Percentiles rank a stretch among this genome's conserved stretches.
These are phyloP conservation scores for Dryoscopus gambensis DNA, from an alignment of 2,113 vertebrate species.

Conservation along the genomic window DNA sequence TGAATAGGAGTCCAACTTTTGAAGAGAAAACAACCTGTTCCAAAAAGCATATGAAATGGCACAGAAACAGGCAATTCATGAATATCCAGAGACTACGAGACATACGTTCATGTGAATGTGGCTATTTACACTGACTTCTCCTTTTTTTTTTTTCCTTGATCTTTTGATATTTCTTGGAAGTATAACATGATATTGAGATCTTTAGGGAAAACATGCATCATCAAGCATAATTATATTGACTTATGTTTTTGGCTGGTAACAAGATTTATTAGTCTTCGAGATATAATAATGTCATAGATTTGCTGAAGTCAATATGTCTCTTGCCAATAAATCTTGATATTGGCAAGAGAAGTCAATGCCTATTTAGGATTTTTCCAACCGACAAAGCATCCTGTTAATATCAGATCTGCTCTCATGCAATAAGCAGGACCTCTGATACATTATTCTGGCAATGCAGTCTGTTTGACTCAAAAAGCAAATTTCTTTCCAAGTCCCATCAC, in stretches of 20 bases:
- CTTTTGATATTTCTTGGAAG: slow-evolving; percentile 65
- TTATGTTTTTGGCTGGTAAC: slow-evolving; percentile 66
- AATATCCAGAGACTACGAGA: not conserved
- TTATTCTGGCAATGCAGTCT: slow-evolving; percentile 39
- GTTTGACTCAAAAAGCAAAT: slow-evolving; percentile 24
- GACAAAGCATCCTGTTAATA: slow-evolving; percentile 64
- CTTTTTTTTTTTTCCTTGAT: not conserved
- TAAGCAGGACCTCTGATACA: slow-evolving; percentile 22
- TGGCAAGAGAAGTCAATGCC: slow-evolving; percentile 70
- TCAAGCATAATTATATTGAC: slow-evolving; percentile 73
- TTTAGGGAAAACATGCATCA: slow-evolving; percentile 67
- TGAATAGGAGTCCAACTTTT: not conserved
- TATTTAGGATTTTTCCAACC: slow-evolving; percentile 70
- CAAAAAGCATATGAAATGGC: not conserved
- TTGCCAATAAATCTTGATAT: slow-evolving; percentile 77
- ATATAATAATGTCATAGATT: slow-evolving; percentile 73
- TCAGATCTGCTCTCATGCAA: slow-evolving; percentile 13
- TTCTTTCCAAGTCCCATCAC: not conserved
- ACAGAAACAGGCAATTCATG: not conserved
- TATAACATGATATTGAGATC: slow-evolving; percentile 12
- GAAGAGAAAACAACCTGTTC: not conserved
- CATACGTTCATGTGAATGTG: not conserved
- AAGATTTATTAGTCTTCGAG: slow-evolving; percentile 74
- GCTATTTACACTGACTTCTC: not conserved
- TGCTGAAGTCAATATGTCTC: slow-evolving; percentile 71